These are phyloP conservation scores for Auanema sp. DNA, from an alignment of 2,888 invertebrate species.

Conservation along the genomic window DNA sequence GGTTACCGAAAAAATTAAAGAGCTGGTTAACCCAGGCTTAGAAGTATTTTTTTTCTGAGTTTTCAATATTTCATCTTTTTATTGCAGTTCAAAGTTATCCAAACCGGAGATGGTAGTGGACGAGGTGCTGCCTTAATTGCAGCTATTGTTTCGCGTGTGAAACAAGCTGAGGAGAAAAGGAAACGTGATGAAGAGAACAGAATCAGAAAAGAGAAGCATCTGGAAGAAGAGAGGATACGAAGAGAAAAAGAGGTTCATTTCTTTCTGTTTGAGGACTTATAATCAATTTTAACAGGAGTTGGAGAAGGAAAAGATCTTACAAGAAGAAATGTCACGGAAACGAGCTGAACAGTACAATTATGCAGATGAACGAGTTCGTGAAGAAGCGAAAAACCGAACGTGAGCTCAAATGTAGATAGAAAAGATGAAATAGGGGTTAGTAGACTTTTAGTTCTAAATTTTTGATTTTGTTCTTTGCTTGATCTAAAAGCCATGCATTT, in stretches of 20 bases:
- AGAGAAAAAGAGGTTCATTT: slow-evolving; percentile 7
- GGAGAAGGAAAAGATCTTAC: slow-evolving; percentile 11
- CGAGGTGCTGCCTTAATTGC: slow-evolving; percentile 92
- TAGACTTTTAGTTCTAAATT: too few relatives aligned
- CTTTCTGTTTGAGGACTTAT: background rate
- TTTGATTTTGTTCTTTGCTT: too few relatives aligned
- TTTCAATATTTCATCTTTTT: background rate
- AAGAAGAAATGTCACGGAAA: slow-evolving; percentile 16
- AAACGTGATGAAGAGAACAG: slow-evolving; percentile 16
- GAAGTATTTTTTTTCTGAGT: slow-evolving; percentile 67
- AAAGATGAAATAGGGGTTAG: too few relatives aligned
- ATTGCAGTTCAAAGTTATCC: slow-evolving; percentile 78
- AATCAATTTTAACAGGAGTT: slow-evolving; percentile 1
- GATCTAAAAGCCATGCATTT: too few relatives aligned
- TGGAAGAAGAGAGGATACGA: slow-evolving; percentile 6
- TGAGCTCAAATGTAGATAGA: too few relatives aligned
- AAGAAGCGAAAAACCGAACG: slow-evolving; percentile 14
- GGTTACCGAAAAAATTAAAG: slow-evolving; percentile 83
- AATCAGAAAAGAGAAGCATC: slow-evolving; percentile 8
- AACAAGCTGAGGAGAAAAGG: slow-evolving; percentile 30
- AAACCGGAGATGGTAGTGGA: slow-evolving; percentile 91
- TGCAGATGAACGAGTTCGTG: slow-evolving; percentile 16
- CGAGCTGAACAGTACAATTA: slow-evolving; percentile 17
- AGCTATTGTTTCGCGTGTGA: slow-evolving; percentile 71
- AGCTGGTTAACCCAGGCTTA: slow-evolving; percentile 53